phyloP scores from a whole-genome alignment of 2,888 invertebrate genomes.

The Apotomis capreana region DNA sequence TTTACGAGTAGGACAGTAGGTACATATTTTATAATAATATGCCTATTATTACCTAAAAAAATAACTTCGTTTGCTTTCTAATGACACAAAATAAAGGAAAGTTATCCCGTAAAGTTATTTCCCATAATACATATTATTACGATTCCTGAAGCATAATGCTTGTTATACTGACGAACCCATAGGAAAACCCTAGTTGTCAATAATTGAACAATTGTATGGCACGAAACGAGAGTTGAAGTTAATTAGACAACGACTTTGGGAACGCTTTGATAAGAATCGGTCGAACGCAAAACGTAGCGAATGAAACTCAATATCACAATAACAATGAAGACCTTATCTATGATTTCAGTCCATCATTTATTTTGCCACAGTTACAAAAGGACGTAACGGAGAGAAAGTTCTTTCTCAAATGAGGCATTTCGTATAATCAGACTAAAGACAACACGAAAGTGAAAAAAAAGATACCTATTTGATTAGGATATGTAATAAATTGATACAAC shows the following conservation, averaged over 20 bases:
- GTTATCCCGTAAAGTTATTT: too few species aligned
- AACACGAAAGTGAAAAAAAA: neutral
- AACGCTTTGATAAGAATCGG: slow-evolving; percentile 26
- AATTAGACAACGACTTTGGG: slow-evolving; percentile 29
- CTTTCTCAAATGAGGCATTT: neutral
- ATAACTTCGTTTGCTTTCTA: too few species aligned
- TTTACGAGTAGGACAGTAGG: too few species aligned
- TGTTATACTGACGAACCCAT: too few species aligned
- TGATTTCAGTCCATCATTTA: slow-evolving; percentile 18
- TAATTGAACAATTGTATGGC: neutral
- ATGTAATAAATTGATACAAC: too few species aligned
- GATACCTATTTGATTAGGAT: neutral
- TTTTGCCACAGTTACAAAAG: neutral
- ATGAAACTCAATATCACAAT: slow-evolving; percentile 11
- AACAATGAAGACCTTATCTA: slow-evolving; percentile 10
- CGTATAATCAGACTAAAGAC: neutral
- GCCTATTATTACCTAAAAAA: too few species aligned
- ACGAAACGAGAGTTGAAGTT: slow-evolving; percentile 1
- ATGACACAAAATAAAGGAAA: too few species aligned
- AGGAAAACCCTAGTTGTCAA: too few species aligned
- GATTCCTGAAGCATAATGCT: too few species aligned
- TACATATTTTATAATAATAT: too few species aligned
- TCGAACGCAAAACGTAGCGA: slow-evolving; percentile 12
- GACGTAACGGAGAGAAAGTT: neutral
- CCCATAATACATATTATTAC: too few species aligned